Evolutionary conservation across 2,888 invertebrate species (phyloP), one percentile per base, ranked within the genome.

Genomic region (Leptodirus hochenwartii): DNA sequence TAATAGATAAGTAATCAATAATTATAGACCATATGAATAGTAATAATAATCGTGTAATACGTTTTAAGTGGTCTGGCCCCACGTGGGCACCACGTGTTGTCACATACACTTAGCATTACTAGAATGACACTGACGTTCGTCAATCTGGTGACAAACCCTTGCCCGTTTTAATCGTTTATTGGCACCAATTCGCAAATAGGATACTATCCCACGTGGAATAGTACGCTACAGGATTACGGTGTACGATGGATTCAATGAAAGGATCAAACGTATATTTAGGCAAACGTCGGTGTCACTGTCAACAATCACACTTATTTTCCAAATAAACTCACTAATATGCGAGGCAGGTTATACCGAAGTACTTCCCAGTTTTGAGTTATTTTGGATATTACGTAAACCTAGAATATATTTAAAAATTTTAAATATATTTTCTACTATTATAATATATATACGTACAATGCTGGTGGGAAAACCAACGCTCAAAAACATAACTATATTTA

Each of bases 281-380:
- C n/a, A n/a, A n/a, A n/a, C n/a, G n/a, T n/a, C n/a, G n/a, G n/a
- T n/a, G n/a, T n/a, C n/a, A n/a, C n/a, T 47, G 45, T 56, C 67
- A 69, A 69, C 68, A 69, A 69, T 69, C 69, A 70, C 69, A 70
- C 69, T 68, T 69, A 69, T 66, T 69, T 24, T 69, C 69, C 69
- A 69, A 70, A 69, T 66, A 68, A 70, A 70, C 69, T 70, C 69
- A 70, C 69, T 70, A 69, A 64, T 65, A 60, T 70, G 69, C 69
- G 69, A 70, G 69, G 69, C 66, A 69, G 69, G 69, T 55, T 48
- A 55, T 55, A 53, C 56, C 53, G 53, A 53, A 50, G 56, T 55
- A 55, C 51, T 56, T 50, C 57, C 57, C 56, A 56, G 49, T 54
- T 52, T 55, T 56, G 57, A 57, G 57, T 57, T 56, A 55, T 57